Evolutionary conservation across 1,140 invertebrate genomes (phyloP).

Genomic region (Eufriesea mexicana): DNA sequence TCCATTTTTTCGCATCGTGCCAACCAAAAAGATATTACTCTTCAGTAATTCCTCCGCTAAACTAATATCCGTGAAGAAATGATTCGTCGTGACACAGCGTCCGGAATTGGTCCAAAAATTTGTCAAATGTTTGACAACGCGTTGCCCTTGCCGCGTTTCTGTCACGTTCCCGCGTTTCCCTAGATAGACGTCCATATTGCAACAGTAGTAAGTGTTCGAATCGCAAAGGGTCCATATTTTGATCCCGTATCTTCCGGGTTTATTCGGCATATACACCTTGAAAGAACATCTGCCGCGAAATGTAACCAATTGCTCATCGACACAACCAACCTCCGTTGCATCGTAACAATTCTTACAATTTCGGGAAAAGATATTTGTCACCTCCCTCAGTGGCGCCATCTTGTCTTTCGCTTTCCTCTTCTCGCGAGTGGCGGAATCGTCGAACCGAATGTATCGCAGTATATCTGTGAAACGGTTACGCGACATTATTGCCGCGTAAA

Average conservation of each 20-base stretch:
- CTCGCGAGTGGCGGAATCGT: neutral
- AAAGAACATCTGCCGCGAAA: neutral
- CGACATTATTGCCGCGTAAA: neutral
- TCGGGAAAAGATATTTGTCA: neutral
- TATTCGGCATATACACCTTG: neutral
- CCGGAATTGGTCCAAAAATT: neutral
- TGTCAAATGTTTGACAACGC: neutral
- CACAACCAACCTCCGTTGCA: neutral
- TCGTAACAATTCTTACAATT: neutral
- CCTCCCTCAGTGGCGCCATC: neutral
- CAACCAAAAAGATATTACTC: neutral
- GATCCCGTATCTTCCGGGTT: neutral
- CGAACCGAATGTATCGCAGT: neutral
- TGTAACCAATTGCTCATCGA: neutral
- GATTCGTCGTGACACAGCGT: neutral
- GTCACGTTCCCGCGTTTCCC: neutral
- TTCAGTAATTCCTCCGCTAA: neutral
- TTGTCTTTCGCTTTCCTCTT: neutral
- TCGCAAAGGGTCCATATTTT: constrained; percentile 4
- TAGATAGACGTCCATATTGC: neutral
- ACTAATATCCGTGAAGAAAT: neutral
- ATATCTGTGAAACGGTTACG: neutral
- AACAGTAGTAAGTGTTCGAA: neutral
- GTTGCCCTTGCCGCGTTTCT: neutral
- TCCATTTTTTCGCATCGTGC: neutral